Evolutionary conservation across 2,888 invertebrate genomes (phyloP).

Genomic region (Yponomeuta plumbellus): DNA sequence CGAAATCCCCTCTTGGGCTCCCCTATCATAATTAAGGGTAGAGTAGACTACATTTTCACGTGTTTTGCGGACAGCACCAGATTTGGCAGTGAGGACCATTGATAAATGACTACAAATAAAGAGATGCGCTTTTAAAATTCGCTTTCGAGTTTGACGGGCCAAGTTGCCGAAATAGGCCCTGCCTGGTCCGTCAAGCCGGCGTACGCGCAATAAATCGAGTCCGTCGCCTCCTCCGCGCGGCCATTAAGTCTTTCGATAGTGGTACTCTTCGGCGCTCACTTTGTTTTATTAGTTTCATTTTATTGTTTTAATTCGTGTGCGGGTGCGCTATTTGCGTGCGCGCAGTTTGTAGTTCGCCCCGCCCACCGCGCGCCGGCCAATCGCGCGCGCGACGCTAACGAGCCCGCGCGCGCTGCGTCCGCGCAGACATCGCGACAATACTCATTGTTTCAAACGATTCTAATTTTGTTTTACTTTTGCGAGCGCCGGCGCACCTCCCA

Average conservation of each 20-base stretch:
- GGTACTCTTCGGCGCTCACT: constrained; percentile 62
- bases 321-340: constrained; percentile 75
- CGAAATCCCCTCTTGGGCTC: too few relatives aligned
- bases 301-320: constrained; percentile 76
- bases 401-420: constrained; percentile 31
- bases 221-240: constrained; percentile 58
- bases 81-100: not conserved
- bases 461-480: constrained; percentile 64
- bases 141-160: not conserved
- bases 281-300: constrained; percentile 75
- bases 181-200: constrained; percentile 8
- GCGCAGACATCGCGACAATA: constrained; percentile 57
- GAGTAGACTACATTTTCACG: not conserved
- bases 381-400: constrained; percentile 49
- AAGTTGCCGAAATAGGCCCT: constrained; percentile 10
- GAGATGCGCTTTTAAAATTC: not conserved
- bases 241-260: constrained; percentile 70
- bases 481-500: constrained; percentile 58
- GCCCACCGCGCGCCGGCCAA: constrained; percentile 62
- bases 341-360: constrained; percentile 68
- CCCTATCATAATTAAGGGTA: not conserved
- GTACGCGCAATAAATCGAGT: constrained; percentile 53
- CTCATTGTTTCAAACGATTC: constrained; percentile 70
- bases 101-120: not conserved
- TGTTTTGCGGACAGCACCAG: not conserved